Evolutionary conservation across 2,797 vertebrate species (phyloP).

Genomic region (Characodon lateralis): DNA sequence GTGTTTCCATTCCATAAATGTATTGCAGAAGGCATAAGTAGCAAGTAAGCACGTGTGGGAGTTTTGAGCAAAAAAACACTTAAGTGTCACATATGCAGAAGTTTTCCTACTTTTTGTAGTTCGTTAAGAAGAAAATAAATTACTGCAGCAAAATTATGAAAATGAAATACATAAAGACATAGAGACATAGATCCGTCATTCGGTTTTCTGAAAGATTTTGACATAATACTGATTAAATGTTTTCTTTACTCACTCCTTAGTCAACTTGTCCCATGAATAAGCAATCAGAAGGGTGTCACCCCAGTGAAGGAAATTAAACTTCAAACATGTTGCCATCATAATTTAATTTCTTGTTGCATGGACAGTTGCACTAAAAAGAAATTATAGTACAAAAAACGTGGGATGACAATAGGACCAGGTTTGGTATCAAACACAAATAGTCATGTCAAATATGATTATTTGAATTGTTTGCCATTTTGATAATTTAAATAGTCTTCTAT

Average conservation of each 20-base stretch:
- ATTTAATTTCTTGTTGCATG: neutral
- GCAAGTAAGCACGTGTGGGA: neutral
- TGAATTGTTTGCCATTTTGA: neutral
- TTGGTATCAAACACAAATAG: neutral
- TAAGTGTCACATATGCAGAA: neutral
- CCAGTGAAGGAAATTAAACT: neutral
- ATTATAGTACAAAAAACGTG: neutral
- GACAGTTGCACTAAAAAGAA: neutral
- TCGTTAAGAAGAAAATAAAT: neutral
- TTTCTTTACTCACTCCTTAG: neutral
- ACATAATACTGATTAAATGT: neutral
- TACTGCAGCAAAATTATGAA: neutral
- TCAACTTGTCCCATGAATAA: neutral
- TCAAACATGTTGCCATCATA: no score
- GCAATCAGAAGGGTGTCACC: neutral
- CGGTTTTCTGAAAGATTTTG: neutral
- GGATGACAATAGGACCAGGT: neutral
- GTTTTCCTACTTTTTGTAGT: neutral
- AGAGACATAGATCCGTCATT: neutral
- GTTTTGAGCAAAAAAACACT: constrained; percentile 4
- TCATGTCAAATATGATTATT: neutral
- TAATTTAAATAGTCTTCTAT: neutral
- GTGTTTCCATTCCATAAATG: neutral
- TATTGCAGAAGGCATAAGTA: constrained; percentile 1
- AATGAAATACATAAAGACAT: neutral